Conservation (phyloP, 2,797 vertebrate species). For the Mus spretus region DNA sequence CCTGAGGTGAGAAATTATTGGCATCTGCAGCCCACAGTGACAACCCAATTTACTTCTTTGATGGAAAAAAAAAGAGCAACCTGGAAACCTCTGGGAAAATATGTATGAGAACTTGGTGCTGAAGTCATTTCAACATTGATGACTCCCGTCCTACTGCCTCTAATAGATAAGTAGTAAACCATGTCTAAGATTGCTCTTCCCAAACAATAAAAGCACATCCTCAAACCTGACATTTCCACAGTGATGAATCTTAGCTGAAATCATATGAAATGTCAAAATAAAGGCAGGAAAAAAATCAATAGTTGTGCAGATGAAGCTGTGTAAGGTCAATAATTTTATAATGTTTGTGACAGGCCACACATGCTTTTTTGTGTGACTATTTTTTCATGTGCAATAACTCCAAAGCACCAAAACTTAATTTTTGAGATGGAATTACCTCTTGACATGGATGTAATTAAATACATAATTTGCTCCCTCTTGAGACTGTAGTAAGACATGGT, state of each 20-base stretch:
- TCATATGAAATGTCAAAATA: slow-evolving; percentile 89
- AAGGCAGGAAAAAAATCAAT: slow-evolving; percentile 88
- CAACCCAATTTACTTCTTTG: slow-evolving; percentile 79
- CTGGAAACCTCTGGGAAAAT: slow-evolving; percentile 78
- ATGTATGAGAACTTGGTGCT: slow-evolving; percentile 63
- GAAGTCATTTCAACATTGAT: slow-evolving; percentile 81
- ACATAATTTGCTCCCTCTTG: slow-evolving; percentile 46
- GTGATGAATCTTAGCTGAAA: slow-evolving; percentile 88
- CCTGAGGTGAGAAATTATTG: slow-evolving; percentile 61
- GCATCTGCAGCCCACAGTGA: slow-evolving; percentile 67
- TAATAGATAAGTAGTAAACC: slow-evolving; percentile 84
- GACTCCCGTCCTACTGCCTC: slow-evolving; percentile 78
- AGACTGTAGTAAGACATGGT: slow-evolving; percentile 65
- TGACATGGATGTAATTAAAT: slow-evolving; percentile 81
- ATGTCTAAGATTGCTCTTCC: slow-evolving; percentile 85
- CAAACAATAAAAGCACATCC: slow-evolving; percentile 85
- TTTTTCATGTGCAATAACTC: slow-evolving; percentile 79
- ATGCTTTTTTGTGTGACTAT: slow-evolving; percentile 81
- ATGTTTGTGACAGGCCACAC: slow-evolving; percentile 82
- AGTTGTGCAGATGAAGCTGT: slow-evolving; percentile 86
- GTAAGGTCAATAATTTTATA: slow-evolving; percentile 84
- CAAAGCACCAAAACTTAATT: slow-evolving; percentile 83
- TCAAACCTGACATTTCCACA: slow-evolving; percentile 89
- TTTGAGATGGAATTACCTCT: slow-evolving; percentile 76
- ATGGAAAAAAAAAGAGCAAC: slow-evolving; percentile 67